Conservation (phyloP, 2,888 invertebrate species). For the Eueremaeus valkanovi region DNA sequence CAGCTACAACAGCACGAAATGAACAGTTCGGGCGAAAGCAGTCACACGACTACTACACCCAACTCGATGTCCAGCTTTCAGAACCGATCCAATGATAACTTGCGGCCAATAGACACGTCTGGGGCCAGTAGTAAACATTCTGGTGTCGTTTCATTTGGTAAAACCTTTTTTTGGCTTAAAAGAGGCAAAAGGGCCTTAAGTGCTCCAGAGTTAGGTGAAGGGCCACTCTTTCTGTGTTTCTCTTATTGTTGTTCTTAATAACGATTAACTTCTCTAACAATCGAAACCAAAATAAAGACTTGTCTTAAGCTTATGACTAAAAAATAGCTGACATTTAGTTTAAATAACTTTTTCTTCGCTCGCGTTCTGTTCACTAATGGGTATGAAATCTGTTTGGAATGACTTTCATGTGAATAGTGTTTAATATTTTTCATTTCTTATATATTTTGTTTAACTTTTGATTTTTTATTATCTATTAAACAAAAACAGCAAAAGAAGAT, state of each 20-base stretch:
- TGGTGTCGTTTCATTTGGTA: slow-evolving; percentile 70
- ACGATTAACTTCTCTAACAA: slow-evolving; percentile 24
- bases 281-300: slow-evolving; percentile 16
- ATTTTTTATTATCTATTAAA: not conserved
- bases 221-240: slow-evolving; percentile 38
- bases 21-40: slow-evolving; percentile 24
- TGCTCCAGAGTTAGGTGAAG: slow-evolving; percentile 83
- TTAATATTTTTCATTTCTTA: slow-evolving; percentile 4
- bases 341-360: slow-evolving; percentile 12
- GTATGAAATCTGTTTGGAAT: slow-evolving; percentile 3
- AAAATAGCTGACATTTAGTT: slow-evolving; percentile 23
- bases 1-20: slow-evolving; percentile 40
- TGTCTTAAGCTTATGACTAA: slow-evolving; percentile 13
- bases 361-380: slow-evolving; percentile 17
- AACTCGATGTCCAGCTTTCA: slow-evolving; percentile 10
- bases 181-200: slow-evolving; percentile 70
- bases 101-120: not conserved
- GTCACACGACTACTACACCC: not conserved
- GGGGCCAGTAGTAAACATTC: slow-evolving; percentile 39
- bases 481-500: slow-evolving; percentile 37
- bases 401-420: not conserved
- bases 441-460: not conserved
- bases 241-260: slow-evolving; percentile 10
- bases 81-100: slow-evolving; percentile 12
- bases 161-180: slow-evolving; percentile 54